Evolutionary conservation across 2,888 invertebrate genomes (phyloP), one percentile per base, ranked within the genome.

Genomic region (Trichacis sp.): DNA sequence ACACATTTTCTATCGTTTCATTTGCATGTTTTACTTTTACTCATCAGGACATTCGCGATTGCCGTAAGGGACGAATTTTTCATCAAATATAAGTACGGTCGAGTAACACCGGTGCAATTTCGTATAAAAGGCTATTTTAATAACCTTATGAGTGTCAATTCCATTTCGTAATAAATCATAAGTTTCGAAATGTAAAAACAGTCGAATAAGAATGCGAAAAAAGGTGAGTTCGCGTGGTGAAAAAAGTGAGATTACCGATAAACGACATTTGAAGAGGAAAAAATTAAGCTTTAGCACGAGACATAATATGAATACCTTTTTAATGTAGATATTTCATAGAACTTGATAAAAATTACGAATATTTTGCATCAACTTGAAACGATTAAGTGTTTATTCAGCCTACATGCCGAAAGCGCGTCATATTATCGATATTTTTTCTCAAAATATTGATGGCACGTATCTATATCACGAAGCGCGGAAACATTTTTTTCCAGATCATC

Each of bases 241-340:
- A 84, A 80, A 84, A 86, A 88, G 87, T 88, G 88, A 88, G 87
- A 87, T 87, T 85, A 85, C 85, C 86, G 81, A 85, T 86, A 86
- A 86, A 82, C 54, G 67, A 61, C 56, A 74, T 69, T 48, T 61
- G 61, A 49, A 67, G n/a, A n/a, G n/a, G n/a, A n/a, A n/a, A n/a
- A 67, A 71, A 71, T 70, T 68, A 71, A 66, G 68, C 68, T 70
- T 70, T 78, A 79, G 77, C 72, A 74, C 67, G 69, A 72, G 61
- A 64, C 69, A 70, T 71, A 73, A 68, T 73, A 80, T 74, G 76
- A 77, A 80, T 81, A 84, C 78, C 24, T 83, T 83, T 83, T 83
- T 82, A 83, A 83, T 77, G 78, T 83, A 83, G 82, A 74, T 79
- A 82, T 81, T 81, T 83, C 81, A 77, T 84, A 84, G 76, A 68